Evolutionary conservation across 2,797 vertebrate genomes (phyloP).

Genomic region (Pelobates cultripes): DNA sequence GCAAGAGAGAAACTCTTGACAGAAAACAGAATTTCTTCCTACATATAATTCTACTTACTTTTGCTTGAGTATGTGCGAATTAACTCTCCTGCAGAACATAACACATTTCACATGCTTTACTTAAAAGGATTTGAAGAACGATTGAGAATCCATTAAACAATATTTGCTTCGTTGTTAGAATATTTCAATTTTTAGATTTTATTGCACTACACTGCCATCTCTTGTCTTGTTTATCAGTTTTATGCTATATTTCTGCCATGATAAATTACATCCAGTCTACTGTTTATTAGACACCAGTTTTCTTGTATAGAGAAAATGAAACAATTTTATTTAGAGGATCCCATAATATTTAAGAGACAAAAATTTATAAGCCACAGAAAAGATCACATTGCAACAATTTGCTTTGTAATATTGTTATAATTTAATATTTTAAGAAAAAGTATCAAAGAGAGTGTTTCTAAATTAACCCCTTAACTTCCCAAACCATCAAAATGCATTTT

Average conservation of each 20-base stretch:
- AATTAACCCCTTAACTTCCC: no score
- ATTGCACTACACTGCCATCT: conserved; percentile 14
- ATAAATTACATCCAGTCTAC: background rate
- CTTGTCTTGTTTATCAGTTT: conserved; percentile 25
- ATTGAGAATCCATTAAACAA: conserved; percentile 29
- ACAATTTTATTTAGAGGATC: background rate
- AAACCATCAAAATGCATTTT: no score
- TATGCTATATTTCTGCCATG: background rate
- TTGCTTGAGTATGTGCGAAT: conserved; percentile 26
- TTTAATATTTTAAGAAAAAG: no score
- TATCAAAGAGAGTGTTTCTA: no score
- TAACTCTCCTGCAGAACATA: conserved; percentile 37
- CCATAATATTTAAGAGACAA: background rate
- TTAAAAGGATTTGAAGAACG: conserved; percentile 31
- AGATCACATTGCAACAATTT: no score
- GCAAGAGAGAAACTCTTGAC: conserved; percentile 42
- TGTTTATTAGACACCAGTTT: background rate
- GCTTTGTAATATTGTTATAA: no score
- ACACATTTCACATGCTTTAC: conserved; percentile 39
- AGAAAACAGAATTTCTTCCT: conserved; percentile 48
- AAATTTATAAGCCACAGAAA: no score
- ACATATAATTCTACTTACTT: conserved; percentile 47
- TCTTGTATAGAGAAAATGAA: no score
- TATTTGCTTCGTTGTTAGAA: conserved; percentile 4
- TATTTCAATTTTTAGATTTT: conserved; percentile 8